phyloP scores from a whole-genome alignment of 1,140 invertebrate genomes.

The Parasteatoda tepidariorum region DNA sequence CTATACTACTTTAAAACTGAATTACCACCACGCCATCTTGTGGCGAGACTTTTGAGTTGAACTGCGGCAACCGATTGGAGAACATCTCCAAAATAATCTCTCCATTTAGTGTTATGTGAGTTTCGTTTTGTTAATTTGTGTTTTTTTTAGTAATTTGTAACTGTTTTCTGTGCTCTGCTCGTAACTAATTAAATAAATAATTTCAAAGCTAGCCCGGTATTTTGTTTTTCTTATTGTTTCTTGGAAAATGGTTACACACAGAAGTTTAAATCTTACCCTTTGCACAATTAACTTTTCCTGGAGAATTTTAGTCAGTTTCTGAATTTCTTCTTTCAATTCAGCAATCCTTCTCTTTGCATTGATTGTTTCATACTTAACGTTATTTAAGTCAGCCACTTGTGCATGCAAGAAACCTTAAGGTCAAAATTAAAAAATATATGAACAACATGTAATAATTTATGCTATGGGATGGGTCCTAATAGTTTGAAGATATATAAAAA shows the following conservation, averaged over 20 bases:
- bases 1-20: too few species aligned
- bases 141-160: background rate
- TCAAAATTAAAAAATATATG: background rate
- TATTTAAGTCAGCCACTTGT: constrained; percentile 24
- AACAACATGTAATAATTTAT: too few species aligned
- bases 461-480: too few species aligned
- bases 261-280: constrained; percentile 5
- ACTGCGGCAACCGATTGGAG: too few species aligned
- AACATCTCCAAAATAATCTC: too few species aligned
- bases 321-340: background rate
- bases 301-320: background rate
- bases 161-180: too few species aligned
- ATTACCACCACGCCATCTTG: too few species aligned
- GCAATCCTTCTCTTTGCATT: background rate
- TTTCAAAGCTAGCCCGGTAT: too few species aligned
- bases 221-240: background rate
- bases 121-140: too few species aligned
- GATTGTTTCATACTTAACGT: constrained; percentile 29
- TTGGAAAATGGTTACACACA: background rate
- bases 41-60: too few species aligned
- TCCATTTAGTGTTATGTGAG: too few species aligned
- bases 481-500: too few species aligned
- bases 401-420: background rate
- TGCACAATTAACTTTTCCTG: background rate
- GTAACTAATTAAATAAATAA: background rate